Evolutionary conservation across 2,797 vertebrate species (phyloP).

Genomic region (Sandelia bainsii): DNA sequence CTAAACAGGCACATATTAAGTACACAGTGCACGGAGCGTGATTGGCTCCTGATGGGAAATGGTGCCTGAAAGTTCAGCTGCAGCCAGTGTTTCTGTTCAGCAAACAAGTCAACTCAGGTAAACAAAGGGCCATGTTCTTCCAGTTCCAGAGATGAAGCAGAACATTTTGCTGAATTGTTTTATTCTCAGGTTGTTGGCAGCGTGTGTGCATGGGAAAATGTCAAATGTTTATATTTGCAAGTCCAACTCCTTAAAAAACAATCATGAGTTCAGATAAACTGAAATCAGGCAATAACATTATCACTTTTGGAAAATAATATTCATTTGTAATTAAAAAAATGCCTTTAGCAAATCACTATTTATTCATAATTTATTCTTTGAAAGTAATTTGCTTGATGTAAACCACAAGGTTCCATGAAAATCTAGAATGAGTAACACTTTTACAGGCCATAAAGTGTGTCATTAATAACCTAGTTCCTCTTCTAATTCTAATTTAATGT

Average conservation of each 20-base stretch:
- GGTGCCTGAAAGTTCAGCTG: slow-evolving; percentile 32
- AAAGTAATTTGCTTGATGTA: background rate
- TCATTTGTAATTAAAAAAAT: slow-evolving; percentile 3
- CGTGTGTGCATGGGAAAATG: slow-evolving; percentile 38
- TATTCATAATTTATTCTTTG: background rate
- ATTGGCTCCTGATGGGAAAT: slow-evolving; percentile 52
- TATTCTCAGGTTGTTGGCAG: slow-evolving; percentile 47
- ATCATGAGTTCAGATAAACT: slow-evolving; percentile 31
- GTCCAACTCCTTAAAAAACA: slow-evolving; percentile 41
- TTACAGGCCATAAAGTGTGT: background rate
- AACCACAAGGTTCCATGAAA: background rate
- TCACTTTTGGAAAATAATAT: slow-evolving; percentile 15
- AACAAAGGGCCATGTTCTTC: slow-evolving; percentile 41
- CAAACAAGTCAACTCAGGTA: slow-evolving; percentile 37
- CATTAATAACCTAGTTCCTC: background rate
- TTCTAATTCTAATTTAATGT: too few species aligned
- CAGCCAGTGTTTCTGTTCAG: slow-evolving; percentile 42
- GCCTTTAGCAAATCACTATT: background rate
- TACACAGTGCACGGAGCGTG: slow-evolving; percentile 12
- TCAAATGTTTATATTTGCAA: slow-evolving; percentile 44
- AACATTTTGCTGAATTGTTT: slow-evolving; percentile 50
- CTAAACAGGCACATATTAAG: slow-evolving; percentile 14
- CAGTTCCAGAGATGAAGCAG: slow-evolving; percentile 54
- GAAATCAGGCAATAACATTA: slow-evolving; percentile 39
- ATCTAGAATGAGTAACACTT: background rate